phyloP scores from a whole-genome alignment of 1,140 invertebrate species.

The Diprion similis region DNA sequence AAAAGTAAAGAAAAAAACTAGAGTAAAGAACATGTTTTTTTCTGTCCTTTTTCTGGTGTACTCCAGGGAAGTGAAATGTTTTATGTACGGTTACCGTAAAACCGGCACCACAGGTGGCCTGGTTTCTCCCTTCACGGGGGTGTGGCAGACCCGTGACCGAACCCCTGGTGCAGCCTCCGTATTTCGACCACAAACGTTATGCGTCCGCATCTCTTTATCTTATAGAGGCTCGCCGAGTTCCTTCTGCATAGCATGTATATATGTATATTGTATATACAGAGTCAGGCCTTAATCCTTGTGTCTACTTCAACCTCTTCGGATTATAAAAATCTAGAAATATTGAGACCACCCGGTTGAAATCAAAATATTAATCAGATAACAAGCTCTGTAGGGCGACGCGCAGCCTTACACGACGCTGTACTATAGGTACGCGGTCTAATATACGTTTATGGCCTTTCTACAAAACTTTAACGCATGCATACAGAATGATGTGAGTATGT shows the following conservation, averaged over 20 bases:
- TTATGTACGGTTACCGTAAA: background rate
- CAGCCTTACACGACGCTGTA: too few species aligned
- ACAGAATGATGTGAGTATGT: too few species aligned
- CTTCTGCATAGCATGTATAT: background rate
- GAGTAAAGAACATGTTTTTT: too few species aligned
- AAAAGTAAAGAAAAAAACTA: too few species aligned
- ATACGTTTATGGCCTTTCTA: too few species aligned
- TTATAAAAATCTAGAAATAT: slow-evolving; percentile 6
- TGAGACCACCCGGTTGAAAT: background rate
- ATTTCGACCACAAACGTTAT: background rate
- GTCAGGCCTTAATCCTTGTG: background rate
- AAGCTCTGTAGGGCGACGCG: too few species aligned
- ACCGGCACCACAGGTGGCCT: background rate
- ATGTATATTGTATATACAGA: background rate
- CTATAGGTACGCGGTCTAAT: too few species aligned
- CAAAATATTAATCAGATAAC: background rate
- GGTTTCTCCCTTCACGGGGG: background rate
- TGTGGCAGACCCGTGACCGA: background rate
- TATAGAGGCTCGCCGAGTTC: background rate
- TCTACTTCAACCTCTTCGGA: background rate
- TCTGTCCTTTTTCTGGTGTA: background rate
- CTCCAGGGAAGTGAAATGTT: background rate
- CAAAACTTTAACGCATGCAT: too few species aligned
- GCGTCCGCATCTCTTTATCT: background rate
- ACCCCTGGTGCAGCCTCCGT: too few species aligned